Conservation (phyloP, 2,113 vertebrate species). For the Crotalus tigris region DNA sequence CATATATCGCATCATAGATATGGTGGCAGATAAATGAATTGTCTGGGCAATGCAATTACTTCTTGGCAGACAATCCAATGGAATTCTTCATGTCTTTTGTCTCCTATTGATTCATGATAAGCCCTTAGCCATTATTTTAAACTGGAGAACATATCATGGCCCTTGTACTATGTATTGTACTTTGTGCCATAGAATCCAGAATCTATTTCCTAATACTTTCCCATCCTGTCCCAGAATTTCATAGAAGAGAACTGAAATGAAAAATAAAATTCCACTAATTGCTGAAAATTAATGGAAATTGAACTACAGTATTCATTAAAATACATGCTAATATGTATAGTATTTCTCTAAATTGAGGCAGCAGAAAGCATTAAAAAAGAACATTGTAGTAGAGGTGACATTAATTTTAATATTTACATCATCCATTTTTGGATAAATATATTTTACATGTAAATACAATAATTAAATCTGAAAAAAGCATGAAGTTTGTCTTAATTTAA, state of each 20-base stretch:
- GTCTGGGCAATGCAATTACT: not conserved
- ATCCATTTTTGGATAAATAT: not conserved
- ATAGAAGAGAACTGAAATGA: not conserved
- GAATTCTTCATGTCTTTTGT: not conserved
- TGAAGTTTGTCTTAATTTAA: not conserved
- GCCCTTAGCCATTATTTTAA: not conserved
- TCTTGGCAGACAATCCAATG: not conserved
- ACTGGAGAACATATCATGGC: not conserved
- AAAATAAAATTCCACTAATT: not conserved
- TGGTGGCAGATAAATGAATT: not conserved
- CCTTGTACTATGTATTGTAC: too few relatives aligned
- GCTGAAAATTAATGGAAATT: not conserved
- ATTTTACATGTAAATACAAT: not conserved
- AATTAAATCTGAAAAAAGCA: not conserved
- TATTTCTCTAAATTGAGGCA: not conserved
- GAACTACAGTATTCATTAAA: not conserved
- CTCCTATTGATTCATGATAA: not conserved
- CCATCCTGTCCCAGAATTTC: not conserved
- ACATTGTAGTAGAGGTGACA: not conserved
- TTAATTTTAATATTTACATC: not conserved
- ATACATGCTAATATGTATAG: not conserved
- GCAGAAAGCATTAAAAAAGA: not conserved
- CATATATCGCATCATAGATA: not conserved
- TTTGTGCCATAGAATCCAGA: not conserved
- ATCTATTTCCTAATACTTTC: not conserved